A percentile compares a stretch with the other conserved stretches of the same genome.
Conservation (phyloP, 2,113 vertebrate genomes). For the Saimiri boliviensis region DNA sequence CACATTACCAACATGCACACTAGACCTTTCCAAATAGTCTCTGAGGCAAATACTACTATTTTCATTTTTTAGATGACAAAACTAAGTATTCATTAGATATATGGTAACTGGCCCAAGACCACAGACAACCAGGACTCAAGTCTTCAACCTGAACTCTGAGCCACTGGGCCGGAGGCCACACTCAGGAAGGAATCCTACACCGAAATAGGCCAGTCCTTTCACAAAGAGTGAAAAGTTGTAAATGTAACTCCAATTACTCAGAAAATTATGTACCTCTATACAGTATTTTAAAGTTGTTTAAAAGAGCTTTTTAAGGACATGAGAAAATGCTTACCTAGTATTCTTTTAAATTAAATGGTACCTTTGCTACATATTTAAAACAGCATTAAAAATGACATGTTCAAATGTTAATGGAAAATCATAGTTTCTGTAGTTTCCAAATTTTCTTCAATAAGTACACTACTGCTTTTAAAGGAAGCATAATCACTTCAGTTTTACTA, state of each 20-base stretch:
- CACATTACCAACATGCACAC: not conserved
- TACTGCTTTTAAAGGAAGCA: not conserved
- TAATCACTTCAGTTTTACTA: not conserved
- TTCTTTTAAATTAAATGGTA: not conserved
- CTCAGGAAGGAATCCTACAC: not conserved
- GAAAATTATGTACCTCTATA: not conserved
- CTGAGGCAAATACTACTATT: not conserved
- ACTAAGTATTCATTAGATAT: not conserved
- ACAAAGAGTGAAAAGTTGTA: not conserved
- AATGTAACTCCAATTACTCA: not conserved
- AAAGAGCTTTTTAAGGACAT: not conserved
- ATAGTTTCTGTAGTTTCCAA: not conserved
- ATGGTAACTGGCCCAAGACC: too few relatives aligned
- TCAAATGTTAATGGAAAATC: not conserved
- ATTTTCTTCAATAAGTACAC: not conserved
- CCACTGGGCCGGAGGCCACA: not conserved
- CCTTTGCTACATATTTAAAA: not conserved
- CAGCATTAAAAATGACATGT: not conserved
- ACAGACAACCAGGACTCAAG: rapidly evolving
- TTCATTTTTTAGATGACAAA: not conserved
- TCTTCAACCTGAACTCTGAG: not conserved
- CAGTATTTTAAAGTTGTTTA: not conserved
- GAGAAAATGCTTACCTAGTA: not conserved
- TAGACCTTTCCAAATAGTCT: not conserved
- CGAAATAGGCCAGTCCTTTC: not conserved